Base-by-base conservation (phyloP, 2,113 vertebrate genomes). In the Cricetomys ansorgei region DNA sequence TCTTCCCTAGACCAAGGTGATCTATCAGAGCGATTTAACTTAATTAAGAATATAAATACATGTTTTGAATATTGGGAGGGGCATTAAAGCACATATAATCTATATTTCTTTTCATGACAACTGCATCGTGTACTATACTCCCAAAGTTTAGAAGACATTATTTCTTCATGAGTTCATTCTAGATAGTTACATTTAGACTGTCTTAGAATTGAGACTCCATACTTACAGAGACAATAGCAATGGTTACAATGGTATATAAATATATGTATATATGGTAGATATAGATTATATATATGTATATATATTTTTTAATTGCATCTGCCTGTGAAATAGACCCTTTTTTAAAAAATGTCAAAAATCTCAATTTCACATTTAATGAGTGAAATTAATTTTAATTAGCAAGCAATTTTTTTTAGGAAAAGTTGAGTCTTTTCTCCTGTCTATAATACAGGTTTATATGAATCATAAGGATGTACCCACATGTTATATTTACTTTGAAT, bases 301-400 rank as follows among this genome's bases (percentile, higher is more conserved):
- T 57, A 40, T 64, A 12, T 15, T 25, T 31, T 93, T 95, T 4
- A 94, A 57, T 94, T 10, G 79, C 43, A 25, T 73, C 21, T n/a
- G 45, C 7, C 37, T 89, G 0, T 94, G 3, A 0, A 65, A 37
- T 85, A 80, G 37, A 57, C 21, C 59, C 25, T 34, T 83, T 11
- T 97, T 97, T 95, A 79, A 45, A 43, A 73, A 73, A 45, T 9
- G 0, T 29, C 5, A 89, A 40, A 69, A 91, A 48, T 25, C 96
- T 93, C 65, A 90, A 95, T 96, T 97, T 69, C 37, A 25, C 11
- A 43, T 86, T 95, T 94, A 89, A 17, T 96, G 75, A 86, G 8
- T 96, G 75, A 88, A 96, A n/a, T 19, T 73, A 85, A 96, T 79
- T 88, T 37, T 31, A n/a, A 40, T 94, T 45, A 95, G 67, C 10